Base-by-base conservation (phyloP, 2,797 vertebrate genomes). In the Pipistrellus nathusii region DNA sequence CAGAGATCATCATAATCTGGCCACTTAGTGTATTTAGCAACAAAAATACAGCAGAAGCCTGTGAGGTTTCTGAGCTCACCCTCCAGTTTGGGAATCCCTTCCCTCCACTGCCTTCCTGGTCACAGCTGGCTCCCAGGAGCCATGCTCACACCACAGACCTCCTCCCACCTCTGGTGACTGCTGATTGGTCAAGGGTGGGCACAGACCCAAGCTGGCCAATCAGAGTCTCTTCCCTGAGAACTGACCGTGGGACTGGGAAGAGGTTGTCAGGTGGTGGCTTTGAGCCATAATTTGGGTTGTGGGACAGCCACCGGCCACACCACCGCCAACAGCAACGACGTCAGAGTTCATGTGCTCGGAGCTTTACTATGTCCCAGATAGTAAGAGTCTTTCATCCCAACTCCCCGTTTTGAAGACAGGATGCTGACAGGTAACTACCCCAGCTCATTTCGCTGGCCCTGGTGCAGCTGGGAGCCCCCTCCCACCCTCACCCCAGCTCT, bases 301-400 rank as follows among this genome's bases (percentile, higher is more conserved):
- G 48, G 25, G 48, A 30, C 48, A 30, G 6, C 25, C 17, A 7
- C 51, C 4, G 18, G 8, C 23, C 2, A 3, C 48, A 46, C 9
- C 73, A 20, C 4, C 27, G 3, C 11, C 53, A 27, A 8, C 21
- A 35, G 13, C 23, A 35, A 18, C 1, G 15, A 32, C 5, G 6
- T 4, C 8, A 11, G 1, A 30, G 25, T 57, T 48, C 6, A 5
- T 14, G 25, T 8, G 51, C 7, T 10, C 6, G 0, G 21, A 57
- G 88, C 77, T 8, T 81, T 4, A 5, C 53, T 10, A 0, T 1
- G 20, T 64, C 68, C 73, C n/a, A 21, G 38, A 32, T 14, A 12
- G 55, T 20, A 27, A 10, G 13, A 6, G 25, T 21, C 32, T 73
- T 32, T 30, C 44, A 32, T 21, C 66, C 25, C 48, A 27, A 81